Percentiles rank a stretch among this genome's conserved stretches.
phyloP scores from a whole-genome alignment of 1,140 invertebrate genomes.

The Aphelenchoides fujianensis region DNA sequence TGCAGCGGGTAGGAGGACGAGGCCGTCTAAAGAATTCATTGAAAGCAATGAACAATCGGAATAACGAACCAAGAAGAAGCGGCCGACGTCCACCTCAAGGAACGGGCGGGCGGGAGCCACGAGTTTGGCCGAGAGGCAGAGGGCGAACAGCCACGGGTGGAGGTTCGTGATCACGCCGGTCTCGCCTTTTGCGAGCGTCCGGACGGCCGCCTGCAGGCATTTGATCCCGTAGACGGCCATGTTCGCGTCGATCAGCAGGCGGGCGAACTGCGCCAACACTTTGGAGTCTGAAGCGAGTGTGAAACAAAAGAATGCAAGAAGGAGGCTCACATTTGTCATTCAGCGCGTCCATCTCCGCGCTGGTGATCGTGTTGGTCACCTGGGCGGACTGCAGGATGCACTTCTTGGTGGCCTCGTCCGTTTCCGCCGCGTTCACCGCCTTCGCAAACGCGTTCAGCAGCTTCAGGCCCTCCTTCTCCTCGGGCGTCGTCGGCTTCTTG shows the following conservation, averaged over 20 bases:
- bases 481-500: too few species aligned
- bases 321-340: too few species aligned
- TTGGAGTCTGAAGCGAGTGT: neutral
- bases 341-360: too few species aligned
- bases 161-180: slow-evolving; percentile 3
- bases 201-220: neutral
- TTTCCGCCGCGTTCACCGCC: too few species aligned
- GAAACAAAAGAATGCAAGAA: too few species aligned
- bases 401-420: too few species aligned
- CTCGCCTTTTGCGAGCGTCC: neutral
- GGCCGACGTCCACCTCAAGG: neutral
- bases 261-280: neutral
- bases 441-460: too few species aligned
- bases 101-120: neutral
- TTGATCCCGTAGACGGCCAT: neutral
- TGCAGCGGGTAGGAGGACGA: too few species aligned
- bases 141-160: neutral
- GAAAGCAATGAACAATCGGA: neutral
- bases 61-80: neutral
- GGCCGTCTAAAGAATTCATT: too few species aligned
- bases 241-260: neutral
- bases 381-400: too few species aligned
- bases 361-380: too few species aligned
- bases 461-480: too few species aligned
- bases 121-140: slow-evolving; percentile 7